Percentiles rank a stretch among this genome's conserved stretches.
These are phyloP conservation scores for Dinocampus coccinellae DNA, from an alignment of 2,888 invertebrate species.

Conservation along the genomic window DNA sequence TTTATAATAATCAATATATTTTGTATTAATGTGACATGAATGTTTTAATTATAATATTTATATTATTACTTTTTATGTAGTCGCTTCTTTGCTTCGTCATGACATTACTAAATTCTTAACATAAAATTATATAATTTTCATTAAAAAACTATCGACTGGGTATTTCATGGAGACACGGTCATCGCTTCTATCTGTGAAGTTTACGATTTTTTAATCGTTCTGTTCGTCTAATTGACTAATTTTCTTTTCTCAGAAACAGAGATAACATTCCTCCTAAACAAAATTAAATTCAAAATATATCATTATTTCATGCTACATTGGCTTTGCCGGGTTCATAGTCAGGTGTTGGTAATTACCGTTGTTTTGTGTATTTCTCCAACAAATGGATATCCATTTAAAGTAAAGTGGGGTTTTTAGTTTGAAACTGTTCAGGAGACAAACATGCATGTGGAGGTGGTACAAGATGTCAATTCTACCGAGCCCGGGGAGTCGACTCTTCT, in stretches of 20 bases:
- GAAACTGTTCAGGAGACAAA: slow-evolving; percentile 66
- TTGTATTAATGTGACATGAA: slow-evolving; percentile 8
- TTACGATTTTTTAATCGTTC: not conserved
- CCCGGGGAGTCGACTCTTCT: slow-evolving; percentile 64
- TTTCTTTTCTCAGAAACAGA: not conserved
- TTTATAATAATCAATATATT: slow-evolving; percentile 13
- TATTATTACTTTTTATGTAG: slow-evolving; percentile 27
- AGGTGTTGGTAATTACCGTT: not conserved
- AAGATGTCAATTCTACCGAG: slow-evolving; percentile 59
- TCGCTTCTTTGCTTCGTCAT: slow-evolving; percentile 44
- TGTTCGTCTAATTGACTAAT: not conserved
- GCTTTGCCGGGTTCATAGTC: slow-evolving; percentile 2
- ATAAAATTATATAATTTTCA: not conserved
- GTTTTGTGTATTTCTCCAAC: not conserved
- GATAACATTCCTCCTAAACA: slow-evolving; percentile 34
- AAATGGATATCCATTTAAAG: no score
- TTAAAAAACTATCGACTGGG: slow-evolving; percentile 30
- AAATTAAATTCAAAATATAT: not conserved
- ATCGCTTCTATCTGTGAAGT: not conserved
- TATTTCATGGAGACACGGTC: slow-evolving; percentile 25
- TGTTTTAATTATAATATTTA: not conserved
- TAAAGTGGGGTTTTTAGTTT: slow-evolving; percentile 63
- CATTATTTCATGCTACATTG: slow-evolving; percentile 35
- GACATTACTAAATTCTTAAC: slow-evolving; percentile 22
- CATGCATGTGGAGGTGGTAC: slow-evolving; percentile 65